Percentiles rank a stretch among this genome's conserved stretches.
phyloP scores from a whole-genome alignment of 2,888 invertebrate genomes.

The Gymnocheta viridis region DNA sequence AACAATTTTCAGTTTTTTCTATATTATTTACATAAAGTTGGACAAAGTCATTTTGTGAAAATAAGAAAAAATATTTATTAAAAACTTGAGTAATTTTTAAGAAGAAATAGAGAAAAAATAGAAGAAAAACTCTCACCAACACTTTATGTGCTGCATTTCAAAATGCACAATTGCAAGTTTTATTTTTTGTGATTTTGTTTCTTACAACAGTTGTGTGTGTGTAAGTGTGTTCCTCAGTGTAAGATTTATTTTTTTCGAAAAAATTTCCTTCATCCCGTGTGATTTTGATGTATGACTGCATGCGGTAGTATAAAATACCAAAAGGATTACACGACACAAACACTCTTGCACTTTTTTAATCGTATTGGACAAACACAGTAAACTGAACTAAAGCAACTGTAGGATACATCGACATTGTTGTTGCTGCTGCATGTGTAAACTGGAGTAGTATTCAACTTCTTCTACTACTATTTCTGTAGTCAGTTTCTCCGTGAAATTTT shows the following conservation, averaged over 20 bases:
- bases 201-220: conserved; percentile 5
- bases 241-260: conserved; percentile 21
- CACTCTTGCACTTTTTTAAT: conserved; percentile 16
- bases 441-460: conserved; percentile 8
- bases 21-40: conserved; percentile 13
- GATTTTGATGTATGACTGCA: conserved; percentile 69
- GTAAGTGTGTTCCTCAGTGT: neutral
- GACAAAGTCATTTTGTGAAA: conserved; percentile 7
- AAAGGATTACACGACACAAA: conserved; percentile 56
- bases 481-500: conserved; percentile 17
- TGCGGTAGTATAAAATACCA: conserved; percentile 63
- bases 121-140: conserved; percentile 22
- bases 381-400: conserved; percentile 14
- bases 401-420: conserved; percentile 7
- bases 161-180: conserved; percentile 65
- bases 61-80: conserved; percentile 12
- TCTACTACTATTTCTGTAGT: conserved; percentile 40
- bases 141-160: conserved; percentile 52
- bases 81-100: conserved; percentile 43
- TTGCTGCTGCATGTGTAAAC: conserved; percentile 6
- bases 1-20: conserved; percentile 31
- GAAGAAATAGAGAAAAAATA: neutral
- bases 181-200: conserved; percentile 28
- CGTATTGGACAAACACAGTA: conserved; percentile 5
- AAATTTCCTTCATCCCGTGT: conserved; percentile 65